Evolutionary conservation across 2,797 vertebrate species (phyloP).

Genomic region (Scyliorhinus canicula): DNA sequence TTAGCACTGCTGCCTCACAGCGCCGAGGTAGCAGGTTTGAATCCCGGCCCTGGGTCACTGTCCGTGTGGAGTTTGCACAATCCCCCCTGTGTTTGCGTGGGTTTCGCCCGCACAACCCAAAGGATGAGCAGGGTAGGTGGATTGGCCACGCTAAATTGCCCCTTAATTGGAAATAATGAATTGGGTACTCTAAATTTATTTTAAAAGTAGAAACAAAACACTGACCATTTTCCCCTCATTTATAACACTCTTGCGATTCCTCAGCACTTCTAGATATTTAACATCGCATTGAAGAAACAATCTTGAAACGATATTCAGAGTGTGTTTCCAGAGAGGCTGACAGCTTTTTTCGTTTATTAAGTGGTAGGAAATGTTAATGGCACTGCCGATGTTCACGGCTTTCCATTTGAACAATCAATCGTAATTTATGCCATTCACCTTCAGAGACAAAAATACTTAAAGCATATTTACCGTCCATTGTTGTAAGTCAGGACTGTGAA

Average conservation of each 20-base stretch:
- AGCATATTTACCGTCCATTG: slow-evolving; percentile 68
- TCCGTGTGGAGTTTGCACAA: no score
- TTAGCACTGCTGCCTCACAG: no score
- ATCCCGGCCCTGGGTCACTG: no score
- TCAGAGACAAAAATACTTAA: not conserved
- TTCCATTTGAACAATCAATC: not conserved
- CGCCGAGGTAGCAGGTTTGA: no score
- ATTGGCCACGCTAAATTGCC: no score
- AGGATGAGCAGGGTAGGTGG: no score
- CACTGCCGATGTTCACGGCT: not conserved
- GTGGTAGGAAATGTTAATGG: not conserved
- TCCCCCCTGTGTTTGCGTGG: no score
- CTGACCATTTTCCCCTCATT: no score
- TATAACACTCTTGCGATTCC: not conserved
- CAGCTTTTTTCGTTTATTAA: not conserved
- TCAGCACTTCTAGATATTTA: not conserved
- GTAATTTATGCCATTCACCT: not conserved
- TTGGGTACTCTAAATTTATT: no score
- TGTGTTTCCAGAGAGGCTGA: not conserved
- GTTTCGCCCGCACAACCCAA: no score
- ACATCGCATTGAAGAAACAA: not conserved
- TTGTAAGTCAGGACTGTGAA: slow-evolving; percentile 77
- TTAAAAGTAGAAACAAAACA: no score
- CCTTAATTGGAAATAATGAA: no score
- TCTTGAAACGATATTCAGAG: not conserved